Conservation (phyloP, 2,888 invertebrate species). For the Agrochola litura region DNA sequence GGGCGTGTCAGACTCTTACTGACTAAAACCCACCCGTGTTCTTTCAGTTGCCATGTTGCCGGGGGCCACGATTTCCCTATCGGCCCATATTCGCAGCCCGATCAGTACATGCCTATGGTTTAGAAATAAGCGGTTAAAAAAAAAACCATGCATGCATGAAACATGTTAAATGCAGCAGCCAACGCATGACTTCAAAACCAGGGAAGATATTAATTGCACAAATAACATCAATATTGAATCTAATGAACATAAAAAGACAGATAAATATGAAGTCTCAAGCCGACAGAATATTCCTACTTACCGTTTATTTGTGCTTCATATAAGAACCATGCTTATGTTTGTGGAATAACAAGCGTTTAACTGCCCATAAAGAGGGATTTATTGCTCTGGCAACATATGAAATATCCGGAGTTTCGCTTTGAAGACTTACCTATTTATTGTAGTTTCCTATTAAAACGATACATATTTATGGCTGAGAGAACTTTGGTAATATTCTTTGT, state of each 20-base stretch:
- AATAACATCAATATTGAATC: background rate
- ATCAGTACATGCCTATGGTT: background rate
- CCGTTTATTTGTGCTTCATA: constrained; percentile 76
- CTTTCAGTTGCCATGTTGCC: too few species aligned
- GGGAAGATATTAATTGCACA: background rate
- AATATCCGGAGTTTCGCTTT: constrained; percentile 77
- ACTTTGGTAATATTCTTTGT: constrained; percentile 13
- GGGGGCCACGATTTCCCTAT: too few species aligned
- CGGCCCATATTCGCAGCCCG: too few species aligned
- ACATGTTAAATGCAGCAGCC: background rate
- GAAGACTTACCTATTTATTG: constrained; percentile 71
- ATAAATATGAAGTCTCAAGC: constrained; percentile 57
- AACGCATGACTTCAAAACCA: background rate
- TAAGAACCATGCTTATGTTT: constrained; percentile 78
- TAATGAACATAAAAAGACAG: constrained; percentile 64
- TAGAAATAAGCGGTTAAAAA: background rate
- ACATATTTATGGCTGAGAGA: constrained; percentile 49
- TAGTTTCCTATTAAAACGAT: constrained; percentile 61
- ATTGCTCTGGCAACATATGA: constrained; percentile 79
- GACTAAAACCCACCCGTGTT: too few species aligned
- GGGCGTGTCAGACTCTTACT: too few species aligned
- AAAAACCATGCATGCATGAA: background rate
- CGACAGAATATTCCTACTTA: constrained; percentile 69
- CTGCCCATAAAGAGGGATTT: constrained; percentile 85
- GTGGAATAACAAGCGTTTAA: constrained; percentile 84